phyloP scores from a whole-genome alignment of 1,140 invertebrate genomes.

The Caenorhabditis tropicalis region DNA sequence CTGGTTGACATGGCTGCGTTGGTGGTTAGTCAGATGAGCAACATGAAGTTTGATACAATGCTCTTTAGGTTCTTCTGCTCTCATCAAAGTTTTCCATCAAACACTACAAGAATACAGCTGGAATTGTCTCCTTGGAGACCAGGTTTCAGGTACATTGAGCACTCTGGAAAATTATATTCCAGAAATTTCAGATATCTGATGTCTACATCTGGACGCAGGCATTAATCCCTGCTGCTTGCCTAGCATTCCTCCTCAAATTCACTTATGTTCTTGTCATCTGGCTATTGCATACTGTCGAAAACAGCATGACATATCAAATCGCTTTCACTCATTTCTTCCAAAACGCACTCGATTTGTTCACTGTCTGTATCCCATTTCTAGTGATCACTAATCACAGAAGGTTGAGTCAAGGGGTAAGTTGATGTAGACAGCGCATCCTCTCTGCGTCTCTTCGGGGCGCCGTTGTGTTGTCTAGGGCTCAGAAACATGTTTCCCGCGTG shows the following conservation, averaged over 20 bases:
- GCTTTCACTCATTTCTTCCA: neutral
- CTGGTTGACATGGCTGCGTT: slow-evolving; percentile 3
- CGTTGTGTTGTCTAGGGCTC: neutral
- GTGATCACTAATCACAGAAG: neutral
- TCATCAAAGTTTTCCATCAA: neutral
- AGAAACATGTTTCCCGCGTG: neutral
- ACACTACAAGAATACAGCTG: neutral
- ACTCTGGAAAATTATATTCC: neutral
- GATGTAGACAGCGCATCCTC: too few species aligned
- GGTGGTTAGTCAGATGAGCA: neutral
- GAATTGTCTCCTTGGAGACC: neutral
- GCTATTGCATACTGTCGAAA: neutral
- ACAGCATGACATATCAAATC: neutral
- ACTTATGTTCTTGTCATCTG: neutral
- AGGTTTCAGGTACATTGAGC: neutral
- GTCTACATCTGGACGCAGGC: slow-evolving; percentile 18
- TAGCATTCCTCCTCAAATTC: neutral
- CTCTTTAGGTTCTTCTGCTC: neutral
- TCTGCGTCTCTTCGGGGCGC: too few species aligned
- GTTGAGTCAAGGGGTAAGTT: neutral
- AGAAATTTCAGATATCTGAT: neutral
- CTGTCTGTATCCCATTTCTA: neutral
- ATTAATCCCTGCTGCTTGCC: neutral
- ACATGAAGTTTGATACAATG: too few species aligned
- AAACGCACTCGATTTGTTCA: neutral